Conservation (phyloP, 2,113 vertebrate genomes). For the Paedocypris sp. region DNA sequence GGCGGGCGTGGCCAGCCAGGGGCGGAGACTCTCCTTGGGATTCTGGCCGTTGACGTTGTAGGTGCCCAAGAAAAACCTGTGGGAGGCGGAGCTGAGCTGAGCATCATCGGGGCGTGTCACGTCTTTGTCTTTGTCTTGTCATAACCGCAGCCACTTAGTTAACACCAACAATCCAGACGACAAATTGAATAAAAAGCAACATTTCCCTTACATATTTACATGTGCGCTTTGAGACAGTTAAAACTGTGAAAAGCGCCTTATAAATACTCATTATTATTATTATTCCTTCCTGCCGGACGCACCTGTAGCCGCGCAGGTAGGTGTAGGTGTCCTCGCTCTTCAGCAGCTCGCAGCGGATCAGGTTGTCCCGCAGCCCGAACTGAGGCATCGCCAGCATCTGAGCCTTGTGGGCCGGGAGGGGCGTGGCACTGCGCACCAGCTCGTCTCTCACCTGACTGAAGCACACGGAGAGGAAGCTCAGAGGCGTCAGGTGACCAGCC, state of each 20-base stretch:
- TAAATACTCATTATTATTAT: too few relatives aligned
- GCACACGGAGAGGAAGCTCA: too few relatives aligned
- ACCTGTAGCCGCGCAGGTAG: constrained; percentile 77
- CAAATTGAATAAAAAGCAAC: too few relatives aligned
- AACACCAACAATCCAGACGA: too few relatives aligned
- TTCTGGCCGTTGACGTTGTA: constrained; percentile 93
- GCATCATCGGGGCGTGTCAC: too few relatives aligned
- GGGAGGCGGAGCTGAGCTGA: too few relatives aligned
- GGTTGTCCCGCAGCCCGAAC: constrained; percentile 78
- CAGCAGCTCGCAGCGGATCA: constrained; percentile 75
- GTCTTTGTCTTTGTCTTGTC: too few relatives aligned
- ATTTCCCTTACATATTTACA: too few relatives aligned
- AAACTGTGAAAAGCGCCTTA: too few relatives aligned
- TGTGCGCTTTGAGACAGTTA: too few relatives aligned
- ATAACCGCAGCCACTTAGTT: too few relatives aligned
- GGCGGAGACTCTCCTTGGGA: constrained; percentile 75
- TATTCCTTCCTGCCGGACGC: not conserved
- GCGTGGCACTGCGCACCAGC: constrained; percentile 63
- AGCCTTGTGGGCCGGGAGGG: constrained; percentile 66
- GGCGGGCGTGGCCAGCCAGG: constrained; percentile 69
- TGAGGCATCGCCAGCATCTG: constrained; percentile 73
- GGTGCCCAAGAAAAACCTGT: constrained; percentile 86
- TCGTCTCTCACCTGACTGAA: constrained; percentile 52
- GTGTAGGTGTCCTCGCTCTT: constrained; percentile 81
- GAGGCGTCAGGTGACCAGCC: too few relatives aligned